A percentile compares a stretch with the other conserved stretches of the same genome.
These are phyloP conservation scores for Chelon labrosus DNA, from an alignment of 2,797 vertebrate species.

Conservation along the genomic window DNA sequence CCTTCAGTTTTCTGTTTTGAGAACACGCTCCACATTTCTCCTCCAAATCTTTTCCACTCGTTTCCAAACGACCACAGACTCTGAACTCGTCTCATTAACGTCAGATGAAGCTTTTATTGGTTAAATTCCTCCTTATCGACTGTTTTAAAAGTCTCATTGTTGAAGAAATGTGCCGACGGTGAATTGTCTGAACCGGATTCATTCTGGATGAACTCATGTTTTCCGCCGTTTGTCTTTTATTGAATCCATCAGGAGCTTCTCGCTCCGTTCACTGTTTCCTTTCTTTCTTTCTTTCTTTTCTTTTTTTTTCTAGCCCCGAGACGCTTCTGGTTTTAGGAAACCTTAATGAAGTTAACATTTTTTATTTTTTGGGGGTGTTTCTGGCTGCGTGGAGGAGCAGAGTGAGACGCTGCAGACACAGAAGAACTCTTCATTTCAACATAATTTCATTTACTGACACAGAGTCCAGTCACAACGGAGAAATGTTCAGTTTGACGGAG, in stretches of 20 bases:
- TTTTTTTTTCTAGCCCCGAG: neutral
- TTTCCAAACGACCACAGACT: too few species aligned
- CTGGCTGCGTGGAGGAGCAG: neutral
- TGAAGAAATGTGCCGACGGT: too few species aligned
- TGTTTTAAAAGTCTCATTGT: too few species aligned
- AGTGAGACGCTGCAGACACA: constrained; percentile 4
- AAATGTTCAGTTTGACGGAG: neutral
- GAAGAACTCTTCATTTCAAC: constrained; percentile 27
- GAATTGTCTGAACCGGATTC: neutral
- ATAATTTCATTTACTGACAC: constrained; percentile 31
- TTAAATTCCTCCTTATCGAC: too few species aligned
- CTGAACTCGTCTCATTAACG: too few species aligned
- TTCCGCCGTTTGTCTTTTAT: constrained; percentile 40
- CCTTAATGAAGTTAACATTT: constrained; percentile 47
- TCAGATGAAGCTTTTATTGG: too few species aligned
- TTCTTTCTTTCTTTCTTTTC: neutral
- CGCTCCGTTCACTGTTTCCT: neutral
- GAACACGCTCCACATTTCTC: too few species aligned
- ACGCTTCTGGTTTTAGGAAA: constrained; percentile 32
- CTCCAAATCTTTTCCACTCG: too few species aligned
- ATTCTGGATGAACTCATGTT: constrained; percentile 29
- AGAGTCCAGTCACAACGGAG: constrained; percentile 10
- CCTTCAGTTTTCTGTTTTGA: too few species aligned
- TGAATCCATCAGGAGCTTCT: constrained; percentile 42
- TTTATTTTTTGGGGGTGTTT: constrained; percentile 2